Evolutionary conservation across 1,140 invertebrate genomes (phyloP), one percentile per base, ranked within the genome.

Genomic region (Battus philenor): DNA sequence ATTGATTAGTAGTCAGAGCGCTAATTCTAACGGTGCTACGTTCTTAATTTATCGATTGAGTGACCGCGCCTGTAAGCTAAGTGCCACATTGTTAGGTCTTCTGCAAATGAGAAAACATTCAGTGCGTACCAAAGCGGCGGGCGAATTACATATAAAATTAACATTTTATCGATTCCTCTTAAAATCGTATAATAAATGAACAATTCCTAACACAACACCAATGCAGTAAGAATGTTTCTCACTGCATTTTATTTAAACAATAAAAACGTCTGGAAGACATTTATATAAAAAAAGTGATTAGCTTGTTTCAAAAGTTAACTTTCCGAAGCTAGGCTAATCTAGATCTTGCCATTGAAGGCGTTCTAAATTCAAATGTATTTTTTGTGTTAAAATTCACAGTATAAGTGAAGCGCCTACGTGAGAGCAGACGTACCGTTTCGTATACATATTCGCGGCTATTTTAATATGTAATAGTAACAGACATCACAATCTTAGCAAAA

Each of bases 11-110:
- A 67, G 71, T 68, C 66, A 41, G 30, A 50, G 45, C 56, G 48
- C 47, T 61, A 48, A 58, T 53, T 55, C 55, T 73, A 74, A 77
- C 73, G 68, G 73, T 67, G 43, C 43, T 43, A 34, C 54, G 56
- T 57, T 59, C 55, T 58, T 69, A 71, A 69, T 68, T 63, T 69
- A 66, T 57, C 33, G 29, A 51, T 30, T 45, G 49, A 55, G 46
- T 54, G 59, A 32, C 55, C 41, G 54, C 46, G 29, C 31, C 38
- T 29, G 36, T 43, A 33, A 47, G 50, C 50, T 43, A 43, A 52
- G 41, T 38, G 17, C 31, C 47, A 18, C 43, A 43, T 50, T 50
- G 48, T 38, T 38, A 44, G 41, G 41, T 11, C 44, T 47, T 38
- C 27, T 44, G 27, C 29, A 30, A 44, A 38, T 38, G 33, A 44